phyloP scores from a whole-genome alignment of 1,140 invertebrate genomes.

The Drosophila arizonae region DNA sequence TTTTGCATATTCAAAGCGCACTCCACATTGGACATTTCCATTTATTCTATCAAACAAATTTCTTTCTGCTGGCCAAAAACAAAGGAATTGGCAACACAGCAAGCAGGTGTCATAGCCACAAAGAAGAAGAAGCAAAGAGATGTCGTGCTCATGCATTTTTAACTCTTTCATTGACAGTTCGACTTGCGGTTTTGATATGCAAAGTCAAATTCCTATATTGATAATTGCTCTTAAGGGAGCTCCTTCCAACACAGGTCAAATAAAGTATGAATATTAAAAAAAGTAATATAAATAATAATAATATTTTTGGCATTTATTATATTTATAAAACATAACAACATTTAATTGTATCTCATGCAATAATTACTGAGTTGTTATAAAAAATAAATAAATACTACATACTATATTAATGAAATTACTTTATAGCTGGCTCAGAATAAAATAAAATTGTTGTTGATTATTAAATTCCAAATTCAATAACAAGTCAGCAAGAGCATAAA shows the following conservation, averaged over 20 bases:
- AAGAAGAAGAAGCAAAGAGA: neutral
- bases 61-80: conserved; percentile 25
- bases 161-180: conserved; percentile 25
- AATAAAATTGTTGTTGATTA: too few relatives aligned
- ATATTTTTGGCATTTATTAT: too few relatives aligned
- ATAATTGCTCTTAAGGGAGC: neutral
- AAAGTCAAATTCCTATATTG: conserved; percentile 4
- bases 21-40: conserved; percentile 19
- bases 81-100: conserved; percentile 33
- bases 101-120: conserved; percentile 5
- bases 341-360: too few relatives aligned
- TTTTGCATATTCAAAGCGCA: conserved; percentile 46
- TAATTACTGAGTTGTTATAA: too few relatives aligned
- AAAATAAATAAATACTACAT: neutral
- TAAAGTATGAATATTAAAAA: neutral
- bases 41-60: conserved; percentile 34
- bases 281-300: too few relatives aligned
- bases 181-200: neutral
- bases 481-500: too few relatives aligned
- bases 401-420: too few relatives aligned
- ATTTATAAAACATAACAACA: too few relatives aligned
- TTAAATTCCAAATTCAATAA: too few relatives aligned
- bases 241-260: neutral
- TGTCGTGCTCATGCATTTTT: conserved; percentile 15
- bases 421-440: too few relatives aligned